Evolutionary conservation across 2,113 vertebrate species (phyloP).

Genomic region (Capreolus pygargus): DNA sequence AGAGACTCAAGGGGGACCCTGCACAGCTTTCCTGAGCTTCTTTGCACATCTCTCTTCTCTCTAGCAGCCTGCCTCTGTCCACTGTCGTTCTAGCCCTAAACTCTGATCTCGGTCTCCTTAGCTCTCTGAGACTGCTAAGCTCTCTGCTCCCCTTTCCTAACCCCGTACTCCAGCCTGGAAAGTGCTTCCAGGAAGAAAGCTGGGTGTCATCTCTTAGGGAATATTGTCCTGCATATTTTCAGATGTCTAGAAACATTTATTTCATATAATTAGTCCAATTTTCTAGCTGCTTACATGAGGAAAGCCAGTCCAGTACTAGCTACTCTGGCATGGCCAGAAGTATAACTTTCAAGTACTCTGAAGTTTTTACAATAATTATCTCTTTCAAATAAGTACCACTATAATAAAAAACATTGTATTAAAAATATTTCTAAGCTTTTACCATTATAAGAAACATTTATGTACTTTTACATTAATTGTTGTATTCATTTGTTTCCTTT

Average conservation of each 20-base stretch:
- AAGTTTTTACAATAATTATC: background rate
- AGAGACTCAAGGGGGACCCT: background rate
- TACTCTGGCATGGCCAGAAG: background rate
- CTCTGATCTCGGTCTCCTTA: background rate
- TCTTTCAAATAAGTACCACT: background rate
- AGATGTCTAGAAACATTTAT: conserved; percentile 23
- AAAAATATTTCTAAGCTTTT: conserved; percentile 19
- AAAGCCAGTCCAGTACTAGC: background rate
- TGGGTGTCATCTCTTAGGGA: background rate
- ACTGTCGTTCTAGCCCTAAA: background rate
- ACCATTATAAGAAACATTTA: background rate
- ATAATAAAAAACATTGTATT: background rate
- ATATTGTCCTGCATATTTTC: background rate
- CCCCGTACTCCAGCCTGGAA: background rate
- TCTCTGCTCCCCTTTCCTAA: background rate
- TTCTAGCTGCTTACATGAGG: background rate
- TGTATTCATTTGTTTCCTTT: background rate
- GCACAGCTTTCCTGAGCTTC: background rate
- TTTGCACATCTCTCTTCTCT: background rate
- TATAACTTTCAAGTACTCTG: background rate
- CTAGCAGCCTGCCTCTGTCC: background rate
- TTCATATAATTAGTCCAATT: background rate
- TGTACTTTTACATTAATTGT: background rate
- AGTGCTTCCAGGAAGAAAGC: background rate
- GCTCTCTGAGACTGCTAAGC: background rate